phyloP scores from a whole-genome alignment of 2,113 vertebrate genomes.

The Candoia aspera region DNA sequence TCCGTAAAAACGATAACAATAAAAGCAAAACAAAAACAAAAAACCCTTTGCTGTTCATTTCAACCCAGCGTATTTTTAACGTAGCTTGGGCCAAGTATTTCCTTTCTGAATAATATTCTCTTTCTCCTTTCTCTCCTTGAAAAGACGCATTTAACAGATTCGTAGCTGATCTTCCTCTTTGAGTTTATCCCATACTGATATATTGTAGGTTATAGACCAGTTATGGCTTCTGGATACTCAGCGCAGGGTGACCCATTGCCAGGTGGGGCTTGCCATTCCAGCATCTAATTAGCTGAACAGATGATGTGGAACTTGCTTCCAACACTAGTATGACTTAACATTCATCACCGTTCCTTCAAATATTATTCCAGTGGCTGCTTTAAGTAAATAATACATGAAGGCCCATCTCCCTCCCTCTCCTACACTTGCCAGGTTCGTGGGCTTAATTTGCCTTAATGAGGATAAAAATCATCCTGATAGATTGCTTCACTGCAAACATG shows the following conservation, averaged over 20 bases:
- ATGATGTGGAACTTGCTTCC: conserved; percentile 37
- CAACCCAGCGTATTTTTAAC: not conserved
- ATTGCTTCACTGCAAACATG: conserved; percentile 58
- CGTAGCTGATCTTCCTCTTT: not conserved
- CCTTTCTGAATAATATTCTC: not conserved
- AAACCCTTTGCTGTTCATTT: not conserved
- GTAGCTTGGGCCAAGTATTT: not conserved
- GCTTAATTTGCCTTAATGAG: conserved; percentile 80
- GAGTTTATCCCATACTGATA: not conserved
- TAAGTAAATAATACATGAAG: conserved; percentile 81
- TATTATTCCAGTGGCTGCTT: conserved; percentile 80
- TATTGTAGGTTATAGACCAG: not conserved
- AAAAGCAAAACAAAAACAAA: not conserved
- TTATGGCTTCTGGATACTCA: accelerated
- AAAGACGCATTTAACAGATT: not conserved
- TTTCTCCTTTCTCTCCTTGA: not conserved
- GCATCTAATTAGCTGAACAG: conserved; percentile 71
- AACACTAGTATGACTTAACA: conserved; percentile 65
- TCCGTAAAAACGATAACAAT: not conserved
- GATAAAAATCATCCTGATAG: conserved; percentile 72
- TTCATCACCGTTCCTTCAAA: conserved; percentile 78
- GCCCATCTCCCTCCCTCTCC: conserved; percentile 13
- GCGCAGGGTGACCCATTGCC: conserved; percentile 6
- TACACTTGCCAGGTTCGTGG: conserved; percentile 65
- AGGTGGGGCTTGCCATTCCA: not conserved